Evolutionary conservation across 2,113 vertebrate species (phyloP).

Genomic region (Podarcis raffonei): DNA sequence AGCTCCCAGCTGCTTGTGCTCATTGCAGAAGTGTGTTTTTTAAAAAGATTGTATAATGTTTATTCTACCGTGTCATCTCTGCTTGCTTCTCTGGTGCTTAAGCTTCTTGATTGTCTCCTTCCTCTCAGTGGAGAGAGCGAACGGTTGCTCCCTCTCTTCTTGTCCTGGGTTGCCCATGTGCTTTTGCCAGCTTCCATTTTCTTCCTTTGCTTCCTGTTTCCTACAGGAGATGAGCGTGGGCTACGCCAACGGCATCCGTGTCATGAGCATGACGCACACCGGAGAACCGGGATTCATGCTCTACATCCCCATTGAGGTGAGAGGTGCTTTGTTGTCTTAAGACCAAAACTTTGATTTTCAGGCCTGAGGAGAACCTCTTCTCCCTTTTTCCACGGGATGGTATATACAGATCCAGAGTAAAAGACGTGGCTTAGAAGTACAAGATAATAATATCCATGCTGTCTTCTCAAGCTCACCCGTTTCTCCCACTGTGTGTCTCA

Average conservation of each 20-base stretch:
- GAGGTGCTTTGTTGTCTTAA: neutral
- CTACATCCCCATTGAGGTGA: slow-evolving; percentile 97
- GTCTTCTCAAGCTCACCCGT: neutral
- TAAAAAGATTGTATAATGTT: too few species aligned
- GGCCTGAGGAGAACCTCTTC: too few species aligned
- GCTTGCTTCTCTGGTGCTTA: neutral
- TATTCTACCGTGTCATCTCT: neutral
- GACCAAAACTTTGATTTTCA: neutral
- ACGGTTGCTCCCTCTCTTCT: neutral
- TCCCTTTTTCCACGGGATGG: neutral
- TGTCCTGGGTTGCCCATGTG: neutral
- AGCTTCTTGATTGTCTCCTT: neutral
- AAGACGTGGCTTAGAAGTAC: neutral
- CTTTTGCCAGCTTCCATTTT: neutral
- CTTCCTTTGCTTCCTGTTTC: slow-evolving; percentile 38
- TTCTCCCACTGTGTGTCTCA: too few species aligned
- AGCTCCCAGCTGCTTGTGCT: neutral
- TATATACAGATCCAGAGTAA: neutral
- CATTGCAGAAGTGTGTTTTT: neutral
- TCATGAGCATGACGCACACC: slow-evolving; percentile 99
- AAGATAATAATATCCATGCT: too few species aligned
- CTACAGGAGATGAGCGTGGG: slow-evolving; percentile 98
- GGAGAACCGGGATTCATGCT: slow-evolving; percentile 98
- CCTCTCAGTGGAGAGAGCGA: accelerated
- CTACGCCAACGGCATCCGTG: slow-evolving; percentile 96